A percentile compares a stretch with the other conserved stretches of the same genome.
These are phyloP conservation scores for Vultur gryphus DNA, from an alignment of 2,797 vertebrate species.

Conservation along the genomic window DNA sequence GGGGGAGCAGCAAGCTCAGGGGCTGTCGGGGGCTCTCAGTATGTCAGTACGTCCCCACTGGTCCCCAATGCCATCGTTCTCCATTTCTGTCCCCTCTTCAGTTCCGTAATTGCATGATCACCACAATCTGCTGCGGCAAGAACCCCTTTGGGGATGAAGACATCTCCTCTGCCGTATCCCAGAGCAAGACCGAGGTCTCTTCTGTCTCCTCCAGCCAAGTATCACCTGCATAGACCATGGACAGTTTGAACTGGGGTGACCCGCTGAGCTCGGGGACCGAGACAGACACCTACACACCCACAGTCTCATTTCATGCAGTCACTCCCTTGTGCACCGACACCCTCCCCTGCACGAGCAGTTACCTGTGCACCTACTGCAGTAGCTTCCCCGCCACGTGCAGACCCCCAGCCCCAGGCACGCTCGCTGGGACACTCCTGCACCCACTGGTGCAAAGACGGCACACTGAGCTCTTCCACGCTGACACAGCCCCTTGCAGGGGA, in stretches of 20 bases:
- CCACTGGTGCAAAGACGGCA: neutral
- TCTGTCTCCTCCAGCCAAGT: slow-evolving; percentile 74
- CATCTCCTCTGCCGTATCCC: slow-evolving; percentile 65
- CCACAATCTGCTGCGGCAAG: slow-evolving; percentile 79
- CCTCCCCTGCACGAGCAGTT: neutral
- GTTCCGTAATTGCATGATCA: slow-evolving; percentile 85
- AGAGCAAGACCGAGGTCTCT: slow-evolving; percentile 85
- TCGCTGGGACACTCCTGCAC: neutral
- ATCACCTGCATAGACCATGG: slow-evolving; percentile 71
- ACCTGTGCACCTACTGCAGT: neutral
- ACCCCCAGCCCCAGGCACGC: neutral
- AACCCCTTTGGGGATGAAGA: slow-evolving; percentile 81
- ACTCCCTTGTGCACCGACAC: neutral
- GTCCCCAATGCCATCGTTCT: fast-evolving
- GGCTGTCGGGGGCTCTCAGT: neutral
- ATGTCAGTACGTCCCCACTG: fast-evolving
- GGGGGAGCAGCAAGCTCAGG: neutral
- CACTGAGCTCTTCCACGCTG: neutral
- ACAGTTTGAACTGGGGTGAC: slow-evolving; percentile 42
- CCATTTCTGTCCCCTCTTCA: slow-evolving; percentile 38
- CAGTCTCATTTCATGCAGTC: neutral
- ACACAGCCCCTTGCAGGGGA: neutral
- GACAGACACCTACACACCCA: neutral
- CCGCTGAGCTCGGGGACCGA: neutral
- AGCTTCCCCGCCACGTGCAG: neutral